phyloP scores from a whole-genome alignment of 1,140 invertebrate genomes.

The Choristoneura fumiferana region DNA sequence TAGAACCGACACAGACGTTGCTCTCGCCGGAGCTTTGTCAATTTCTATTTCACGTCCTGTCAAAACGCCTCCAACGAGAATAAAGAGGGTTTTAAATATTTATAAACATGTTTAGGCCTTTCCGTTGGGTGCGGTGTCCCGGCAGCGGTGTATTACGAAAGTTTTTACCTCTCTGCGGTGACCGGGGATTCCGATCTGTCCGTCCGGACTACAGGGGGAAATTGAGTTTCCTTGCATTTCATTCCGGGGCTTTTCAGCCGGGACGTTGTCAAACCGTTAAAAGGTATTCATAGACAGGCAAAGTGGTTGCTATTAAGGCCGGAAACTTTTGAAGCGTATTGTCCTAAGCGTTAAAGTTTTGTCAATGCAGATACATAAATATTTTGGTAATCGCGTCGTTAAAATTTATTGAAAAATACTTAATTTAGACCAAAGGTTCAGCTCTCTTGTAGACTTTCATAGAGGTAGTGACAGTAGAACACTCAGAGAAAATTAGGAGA shows the following conservation, averaged over 20 bases:
- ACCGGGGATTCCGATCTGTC: slow-evolving; percentile 29
- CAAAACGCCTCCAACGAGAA: slow-evolving; percentile 26
- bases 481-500: too few relatives aligned
- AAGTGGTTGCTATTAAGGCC: slow-evolving; percentile 16
- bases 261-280: slow-evolving; percentile 31
- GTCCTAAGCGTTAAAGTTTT: too few relatives aligned
- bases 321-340: not conserved
- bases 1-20: too few relatives aligned
- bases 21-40: not conserved
- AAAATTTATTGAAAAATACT: too few relatives aligned
- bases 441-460: too few relatives aligned
- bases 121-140: slow-evolving; percentile 18
- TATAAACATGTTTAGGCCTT: slow-evolving; percentile 38
- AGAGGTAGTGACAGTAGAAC: too few relatives aligned
- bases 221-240: slow-evolving; percentile 54
- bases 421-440: too few relatives aligned
- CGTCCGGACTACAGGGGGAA: slow-evolving; percentile 37
- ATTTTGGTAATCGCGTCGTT: too few relatives aligned
- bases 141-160: slow-evolving; percentile 35
- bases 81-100: slow-evolving; percentile 51
- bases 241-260: slow-evolving; percentile 36
- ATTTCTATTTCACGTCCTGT: not conserved
- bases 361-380: too few relatives aligned
- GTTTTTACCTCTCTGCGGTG: slow-evolving; percentile 41
- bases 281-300: not conserved